phyloP scores from a whole-genome alignment of 1,140 invertebrate genomes.

The Oreohelix idahoensis region DNA sequence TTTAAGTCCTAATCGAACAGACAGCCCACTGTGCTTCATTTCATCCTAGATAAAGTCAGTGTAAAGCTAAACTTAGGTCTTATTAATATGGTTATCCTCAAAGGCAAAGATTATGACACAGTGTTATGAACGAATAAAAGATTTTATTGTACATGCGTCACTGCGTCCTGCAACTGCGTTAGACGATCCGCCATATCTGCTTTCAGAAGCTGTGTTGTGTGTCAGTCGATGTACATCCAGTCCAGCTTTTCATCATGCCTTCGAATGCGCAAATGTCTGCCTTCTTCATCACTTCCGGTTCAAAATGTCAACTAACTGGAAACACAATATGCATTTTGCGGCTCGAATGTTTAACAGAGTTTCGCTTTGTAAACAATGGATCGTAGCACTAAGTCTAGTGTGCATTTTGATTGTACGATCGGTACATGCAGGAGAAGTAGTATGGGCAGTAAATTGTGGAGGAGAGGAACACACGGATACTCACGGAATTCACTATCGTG shows the following conservation, averaged over 20 bases:
- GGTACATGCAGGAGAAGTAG: slow-evolving; percentile 57
- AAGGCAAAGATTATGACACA: no score
- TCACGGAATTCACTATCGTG: slow-evolving; percentile 69
- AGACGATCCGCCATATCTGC: slow-evolving; percentile 89
- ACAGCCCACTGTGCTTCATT: no score
- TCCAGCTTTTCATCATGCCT: not conserved
- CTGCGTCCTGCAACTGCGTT: slow-evolving; percentile 96
- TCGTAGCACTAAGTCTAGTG: slow-evolving; percentile 28
- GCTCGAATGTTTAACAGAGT: not conserved
- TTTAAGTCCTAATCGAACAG: no score
- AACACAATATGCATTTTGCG: not conserved
- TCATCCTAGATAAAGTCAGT: no score
- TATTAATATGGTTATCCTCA: no score
- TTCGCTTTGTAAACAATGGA: not conserved
- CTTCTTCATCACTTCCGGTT: not conserved
- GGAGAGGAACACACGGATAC: slow-evolving; percentile 69
- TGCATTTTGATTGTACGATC: slow-evolving; percentile 48
- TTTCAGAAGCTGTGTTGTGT: not conserved
- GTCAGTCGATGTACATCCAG: not conserved
- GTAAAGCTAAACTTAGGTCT: no score
- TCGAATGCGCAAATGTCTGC: no score
- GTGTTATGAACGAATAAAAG: no score
- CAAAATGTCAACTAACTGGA: no score
- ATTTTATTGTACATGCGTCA: slow-evolving; percentile 84
- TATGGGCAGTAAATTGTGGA: slow-evolving; percentile 72